phyloP scores from a whole-genome alignment of 2,113 vertebrate species.

The Loxodonta africana region DNA sequence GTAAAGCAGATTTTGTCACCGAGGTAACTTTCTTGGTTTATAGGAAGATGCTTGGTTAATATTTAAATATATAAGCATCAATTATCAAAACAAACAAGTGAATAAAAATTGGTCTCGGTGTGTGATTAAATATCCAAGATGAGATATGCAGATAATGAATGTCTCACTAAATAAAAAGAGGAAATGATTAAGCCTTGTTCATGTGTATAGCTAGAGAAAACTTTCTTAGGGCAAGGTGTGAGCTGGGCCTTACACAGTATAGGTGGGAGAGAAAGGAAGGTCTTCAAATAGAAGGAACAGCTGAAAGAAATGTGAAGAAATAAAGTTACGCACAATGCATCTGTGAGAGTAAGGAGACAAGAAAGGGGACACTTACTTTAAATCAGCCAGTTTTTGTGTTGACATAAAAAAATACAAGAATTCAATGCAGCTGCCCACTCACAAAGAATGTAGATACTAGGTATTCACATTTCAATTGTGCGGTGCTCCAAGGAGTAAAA shows the following conservation, averaged over 20 bases:
- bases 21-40: background rate
- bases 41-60: background rate
- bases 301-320: background rate
- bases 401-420: background rate
- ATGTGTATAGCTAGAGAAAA: background rate
- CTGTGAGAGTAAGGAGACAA: background rate
- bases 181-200: background rate
- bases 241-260: background rate
- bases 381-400: background rate
- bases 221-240: background rate
- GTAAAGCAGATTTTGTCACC: background rate
- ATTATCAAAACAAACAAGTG: slow-evolving; percentile 5
- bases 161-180: background rate
- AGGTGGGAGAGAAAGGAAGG: background rate
- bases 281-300: background rate
- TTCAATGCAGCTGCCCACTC: background rate
- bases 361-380: background rate
- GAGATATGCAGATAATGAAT: background rate
- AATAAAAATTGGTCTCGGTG: background rate
- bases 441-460: background rate
- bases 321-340: background rate
- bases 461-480: background rate
- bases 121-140: background rate
- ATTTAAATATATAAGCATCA: background rate
- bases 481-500: background rate